Conservation (phyloP, 2,888 invertebrate species). For the Abrostola triplasia region DNA sequence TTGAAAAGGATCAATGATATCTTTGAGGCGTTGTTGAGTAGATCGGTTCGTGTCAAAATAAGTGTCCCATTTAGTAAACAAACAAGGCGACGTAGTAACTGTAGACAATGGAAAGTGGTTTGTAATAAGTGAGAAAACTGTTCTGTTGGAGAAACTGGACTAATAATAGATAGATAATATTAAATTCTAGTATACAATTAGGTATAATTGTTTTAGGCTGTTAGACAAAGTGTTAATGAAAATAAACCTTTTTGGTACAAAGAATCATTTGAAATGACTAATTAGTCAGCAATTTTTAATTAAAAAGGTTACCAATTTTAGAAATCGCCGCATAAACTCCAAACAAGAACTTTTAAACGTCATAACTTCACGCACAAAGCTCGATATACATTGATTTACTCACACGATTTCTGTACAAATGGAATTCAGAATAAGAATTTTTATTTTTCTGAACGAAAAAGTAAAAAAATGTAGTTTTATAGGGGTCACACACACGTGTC, state of each 20-base stretch:
- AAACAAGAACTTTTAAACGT: slow-evolving; percentile 5
- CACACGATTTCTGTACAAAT: slow-evolving; percentile 8
- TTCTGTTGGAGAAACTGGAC: neutral
- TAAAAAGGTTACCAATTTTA: neutral
- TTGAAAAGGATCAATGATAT: slow-evolving; percentile 2
- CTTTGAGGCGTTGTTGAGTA: neutral
- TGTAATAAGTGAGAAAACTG: neutral
- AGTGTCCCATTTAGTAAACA: slow-evolving; percentile 16
- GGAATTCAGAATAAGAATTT: slow-evolving; percentile 27
- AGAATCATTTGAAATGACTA: too few species aligned
- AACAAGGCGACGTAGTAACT: slow-evolving; percentile 12
- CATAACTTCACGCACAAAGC: slow-evolving; percentile 32
- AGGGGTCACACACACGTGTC: slow-evolving; percentile 66
- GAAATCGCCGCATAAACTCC: slow-evolving; percentile 12
- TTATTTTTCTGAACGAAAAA: neutral
- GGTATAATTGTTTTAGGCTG: too few species aligned
- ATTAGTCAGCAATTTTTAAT: too few species aligned
- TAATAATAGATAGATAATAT: neutral
- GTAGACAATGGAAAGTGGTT: slow-evolving; percentile 1
- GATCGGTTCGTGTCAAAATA: slow-evolving; percentile 13
- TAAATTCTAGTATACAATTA: too few species aligned
- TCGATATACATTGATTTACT: slow-evolving; percentile 30
- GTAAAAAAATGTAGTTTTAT: slow-evolving; percentile 49
- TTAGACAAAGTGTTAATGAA: too few species aligned
- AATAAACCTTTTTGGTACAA: too few species aligned